phyloP scores from a whole-genome alignment of 2,888 invertebrate species.

The Amphipyra tragopoginis region DNA sequence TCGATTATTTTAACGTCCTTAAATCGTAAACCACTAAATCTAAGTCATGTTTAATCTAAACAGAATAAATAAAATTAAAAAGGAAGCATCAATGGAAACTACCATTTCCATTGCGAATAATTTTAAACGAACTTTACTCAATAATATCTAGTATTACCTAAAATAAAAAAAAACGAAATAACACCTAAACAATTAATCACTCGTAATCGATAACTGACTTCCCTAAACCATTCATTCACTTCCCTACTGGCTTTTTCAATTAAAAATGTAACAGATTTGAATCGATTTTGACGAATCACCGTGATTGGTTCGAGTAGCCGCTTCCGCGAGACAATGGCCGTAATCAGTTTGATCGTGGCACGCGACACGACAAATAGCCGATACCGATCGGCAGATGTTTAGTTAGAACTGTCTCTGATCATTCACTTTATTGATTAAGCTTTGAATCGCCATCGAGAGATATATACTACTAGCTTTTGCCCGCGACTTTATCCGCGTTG shows the following conservation, averaged over 20 bases:
- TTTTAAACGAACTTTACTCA: too few species aligned
- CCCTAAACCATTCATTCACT: constrained; percentile 63
- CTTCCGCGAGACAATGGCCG: constrained; percentile 75
- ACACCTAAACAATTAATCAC: constrained; percentile 73
- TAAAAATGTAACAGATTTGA: constrained; percentile 79
- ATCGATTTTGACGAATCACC: constrained; percentile 82
- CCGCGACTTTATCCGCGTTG: too few species aligned
- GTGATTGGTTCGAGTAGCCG: constrained; percentile 65
- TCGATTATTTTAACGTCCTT: too few species aligned
- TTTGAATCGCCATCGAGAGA: constrained; percentile 11
- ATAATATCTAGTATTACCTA: neutral
- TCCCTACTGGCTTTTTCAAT: constrained; percentile 70
- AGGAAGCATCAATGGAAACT: too few species aligned
- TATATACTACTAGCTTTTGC: neutral
- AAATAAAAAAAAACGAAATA: constrained; percentile 46
- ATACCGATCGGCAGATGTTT: constrained; percentile 81
- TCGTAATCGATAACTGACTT: constrained; percentile 71
- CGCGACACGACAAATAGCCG: constrained; percentile 79
- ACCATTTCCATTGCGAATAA: too few species aligned
- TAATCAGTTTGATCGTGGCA: constrained; percentile 75
- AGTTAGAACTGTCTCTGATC: constrained; percentile 48
- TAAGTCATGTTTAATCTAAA: too few species aligned
- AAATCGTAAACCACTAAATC: too few species aligned
- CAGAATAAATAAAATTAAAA: too few species aligned
- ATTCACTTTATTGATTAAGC: constrained; percentile 48